phyloP scores from a whole-genome alignment of 2,888 invertebrate genomes.

The Drosophila pegasa region DNA sequence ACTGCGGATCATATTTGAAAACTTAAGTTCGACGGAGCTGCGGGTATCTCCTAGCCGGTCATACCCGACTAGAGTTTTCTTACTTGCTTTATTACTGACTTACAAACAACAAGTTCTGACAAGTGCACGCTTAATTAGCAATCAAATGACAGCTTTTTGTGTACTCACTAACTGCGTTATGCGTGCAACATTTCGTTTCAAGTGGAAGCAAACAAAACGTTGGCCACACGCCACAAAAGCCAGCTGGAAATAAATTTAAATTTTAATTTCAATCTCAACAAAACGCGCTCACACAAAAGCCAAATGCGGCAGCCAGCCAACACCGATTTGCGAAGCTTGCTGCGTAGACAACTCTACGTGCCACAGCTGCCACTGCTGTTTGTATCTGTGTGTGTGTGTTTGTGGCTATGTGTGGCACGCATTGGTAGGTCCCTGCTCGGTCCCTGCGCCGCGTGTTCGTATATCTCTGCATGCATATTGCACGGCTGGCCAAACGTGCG shows the following conservation, averaged over 20 bases:
- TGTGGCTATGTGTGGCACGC: constrained; percentile 42
- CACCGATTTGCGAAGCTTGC: constrained; percentile 42
- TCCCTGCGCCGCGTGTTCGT: constrained; percentile 31
- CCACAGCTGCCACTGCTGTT: constrained; percentile 53
- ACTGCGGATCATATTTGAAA: no score
- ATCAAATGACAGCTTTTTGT: constrained; percentile 24
- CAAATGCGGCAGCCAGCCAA: constrained; percentile 38
- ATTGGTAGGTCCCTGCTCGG: constrained; percentile 51
- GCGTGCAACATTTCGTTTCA: constrained; percentile 26
- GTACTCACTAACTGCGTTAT: constrained; percentile 4
- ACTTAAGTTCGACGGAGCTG: no score
- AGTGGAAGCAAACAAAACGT: constrained; percentile 33
- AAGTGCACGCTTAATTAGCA: constrained; percentile 49
- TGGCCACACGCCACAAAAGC: constrained; percentile 59
- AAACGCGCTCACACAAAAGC: constrained; percentile 57
- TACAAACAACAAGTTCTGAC: constrained; percentile 1
- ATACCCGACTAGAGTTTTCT: no score
- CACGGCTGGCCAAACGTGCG: constrained; percentile 54
- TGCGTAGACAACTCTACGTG: constrained; percentile 72
- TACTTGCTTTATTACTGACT: neutral
- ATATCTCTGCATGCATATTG: constrained; percentile 53
- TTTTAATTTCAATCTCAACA: constrained; percentile 77
- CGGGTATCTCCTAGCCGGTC: no score
- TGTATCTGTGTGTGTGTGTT: constrained; percentile 9
- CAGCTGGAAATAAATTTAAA: constrained; percentile 76